phyloP scores from a whole-genome alignment of 2,113 vertebrate genomes.

The Kobus ellipsiprymnus region DNA sequence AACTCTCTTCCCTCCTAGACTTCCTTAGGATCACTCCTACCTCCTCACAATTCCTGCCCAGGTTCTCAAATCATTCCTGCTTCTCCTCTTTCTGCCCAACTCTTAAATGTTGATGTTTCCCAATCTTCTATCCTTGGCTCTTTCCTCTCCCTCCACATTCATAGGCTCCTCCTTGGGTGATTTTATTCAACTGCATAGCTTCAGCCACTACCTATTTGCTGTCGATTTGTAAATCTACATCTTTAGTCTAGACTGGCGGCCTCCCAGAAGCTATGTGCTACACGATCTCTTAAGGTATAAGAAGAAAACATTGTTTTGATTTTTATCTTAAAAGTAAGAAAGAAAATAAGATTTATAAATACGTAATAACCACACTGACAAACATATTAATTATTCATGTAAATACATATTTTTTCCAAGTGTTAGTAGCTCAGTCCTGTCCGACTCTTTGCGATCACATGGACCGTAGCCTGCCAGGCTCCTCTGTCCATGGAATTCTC shows the following conservation, averaged over 20 bases:
- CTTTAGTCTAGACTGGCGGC: not conserved
- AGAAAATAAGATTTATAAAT: not conserved
- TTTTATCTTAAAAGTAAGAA: not conserved
- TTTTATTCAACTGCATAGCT: not conserved
- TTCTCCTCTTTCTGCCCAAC: not conserved
- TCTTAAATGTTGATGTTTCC: not conserved
- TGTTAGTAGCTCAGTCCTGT: not conserved
- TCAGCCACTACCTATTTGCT: not conserved
- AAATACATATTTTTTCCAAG: not conserved
- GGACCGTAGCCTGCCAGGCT: not conserved
- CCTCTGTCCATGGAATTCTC: not conserved
- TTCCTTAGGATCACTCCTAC: not conserved
- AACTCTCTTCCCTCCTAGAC: not conserved
- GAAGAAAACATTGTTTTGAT: not conserved
- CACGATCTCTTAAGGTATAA: not conserved
- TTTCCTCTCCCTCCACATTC: not conserved
- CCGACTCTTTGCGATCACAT: fast-evolving
- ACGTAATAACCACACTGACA: not conserved
- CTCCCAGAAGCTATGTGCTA: not conserved
- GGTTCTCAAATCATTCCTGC: not conserved
- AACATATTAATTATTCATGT: not conserved
- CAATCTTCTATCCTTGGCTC: not conserved
- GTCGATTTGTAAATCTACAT: not conserved
- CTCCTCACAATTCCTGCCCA: too few species aligned
- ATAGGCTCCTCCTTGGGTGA: not conserved